Evolutionary conservation across 2,888 invertebrate genomes (phyloP), one percentile per base, ranked within the genome.

Genomic region (Cinara cedri): DNA sequence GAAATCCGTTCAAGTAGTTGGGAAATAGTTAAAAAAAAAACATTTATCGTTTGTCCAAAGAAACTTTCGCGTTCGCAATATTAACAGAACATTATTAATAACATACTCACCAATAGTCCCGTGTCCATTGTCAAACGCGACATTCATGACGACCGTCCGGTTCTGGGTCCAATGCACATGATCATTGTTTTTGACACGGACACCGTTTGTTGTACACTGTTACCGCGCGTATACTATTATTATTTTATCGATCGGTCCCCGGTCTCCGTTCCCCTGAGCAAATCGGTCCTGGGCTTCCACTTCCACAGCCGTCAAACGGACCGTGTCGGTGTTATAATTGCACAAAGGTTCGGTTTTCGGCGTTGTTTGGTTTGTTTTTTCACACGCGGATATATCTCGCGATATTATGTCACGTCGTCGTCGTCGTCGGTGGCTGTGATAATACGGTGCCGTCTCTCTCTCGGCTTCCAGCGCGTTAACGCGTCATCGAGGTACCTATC

Each of bases 311-410:
- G 24, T 51, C 24, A 57, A 68, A 78, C 16, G 68, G 60, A 78
- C 66, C 76, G 68, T 60, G 11, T 68, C 76, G 19, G 68, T 49
- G 11, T 57, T 68, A 14, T 46, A 26, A 34, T 46, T 65, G 46
- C 46, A 26, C 26, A 34, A 72, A 72, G 34, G 46, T 57, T 76
- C 49, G 68, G 68, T 78, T 78, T 75, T 34, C 55, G 65, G 68
- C 68, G n/a, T 54, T 55, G 34, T 54, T 55, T 57, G 57, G 46
- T 68, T 55, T 62, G 74, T 51, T 49, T 51, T 74, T 76, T 13
- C 19, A 21, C 51, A 51, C 49, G 6, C 34, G 24, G n/a, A 74
- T 78, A 74, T 78, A 60, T 57, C 46, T 49, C 49, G 49, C 49
- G 49, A 49, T 68, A 60, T 74, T 74, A 63, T 74, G 60, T 72